Base-by-base conservation (phyloP, 2,113 vertebrate species). In the Vicugna pacos region DNA sequence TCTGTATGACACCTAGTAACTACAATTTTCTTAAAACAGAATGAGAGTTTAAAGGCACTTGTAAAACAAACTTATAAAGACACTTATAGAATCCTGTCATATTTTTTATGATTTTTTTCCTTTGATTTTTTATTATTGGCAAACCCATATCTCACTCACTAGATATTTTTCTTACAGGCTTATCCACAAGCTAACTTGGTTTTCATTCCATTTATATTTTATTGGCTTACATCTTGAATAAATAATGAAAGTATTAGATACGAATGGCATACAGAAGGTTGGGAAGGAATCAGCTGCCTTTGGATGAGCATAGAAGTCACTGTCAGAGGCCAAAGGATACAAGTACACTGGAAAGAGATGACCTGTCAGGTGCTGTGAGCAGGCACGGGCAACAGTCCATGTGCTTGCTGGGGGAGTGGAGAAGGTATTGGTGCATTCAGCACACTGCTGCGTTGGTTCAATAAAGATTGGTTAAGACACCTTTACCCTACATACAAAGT, bases 31-130 rank as follows among this genome's bases (percentile, higher is more conserved):
- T 90, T 80, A 84, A 95, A 90, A 48, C 56, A 87, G 56, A 50
- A 90, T 17, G 46, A 73, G 26, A 86, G 19, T 28, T 92, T 82
- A 84, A 88, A 65, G 52, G 65, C 8, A 65, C 58, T 46, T 95
- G 19, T 60, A 89, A 88, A 97, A 85, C 62, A 76, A 83, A 48
- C 15, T 91, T 79, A 10, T 20, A 69, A 88, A 95, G 35, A 38
- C 46, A 52, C 17, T 22, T 93, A 50, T 19, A 82, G 50, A 91
- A 88, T 80, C 8, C 50, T 64, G 32, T 58, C n/a, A 24, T 32
- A 60, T 64, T 52, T 77, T 73, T 48, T 42, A 67, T n/a, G 30
- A 69, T 62, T 67, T 65, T 65, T 58, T 8, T 19, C 26, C 24
- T 28, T 86, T 56, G 46, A 64, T 22, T 2, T 60, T 69, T 89